Evolutionary conservation across 92 coral and sea anemone species (phyloP), one percentile per base, ranked within the genome.

Genomic region (Heteractis magnifica): DNA sequence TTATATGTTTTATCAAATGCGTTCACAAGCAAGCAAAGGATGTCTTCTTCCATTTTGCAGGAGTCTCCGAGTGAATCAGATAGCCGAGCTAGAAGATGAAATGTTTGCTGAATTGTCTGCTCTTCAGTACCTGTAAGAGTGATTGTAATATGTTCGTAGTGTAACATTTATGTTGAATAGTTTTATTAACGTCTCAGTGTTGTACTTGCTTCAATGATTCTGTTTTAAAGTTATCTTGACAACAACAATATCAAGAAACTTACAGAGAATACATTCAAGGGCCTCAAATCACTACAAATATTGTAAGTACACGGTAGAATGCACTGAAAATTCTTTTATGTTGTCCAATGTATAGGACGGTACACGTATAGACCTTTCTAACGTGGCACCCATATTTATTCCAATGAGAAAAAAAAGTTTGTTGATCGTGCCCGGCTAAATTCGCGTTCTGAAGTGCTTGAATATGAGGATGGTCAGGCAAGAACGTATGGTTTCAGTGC

Each of bases 11-110:
- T 68, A 2, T 6, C 64, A 1, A 62, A 1, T 21, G 19, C 4
- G 9, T 68, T 23, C 4, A 68, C 10, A 41, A 16, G n/a, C 16
- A 19, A 15, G 3, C 10, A 5, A 68, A 26, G 23, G 5, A 1
- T 8, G 4, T 68, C 26, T 7, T 9, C 6, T 7, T 9, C 6
- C 9, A 1, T 12, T 68, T 23, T 9, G 10, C 44, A 68, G 73
- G 73, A 68, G 73, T 26, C 73, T 68, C 23, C 73, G 73, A 20
- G 23, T 68, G 73, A 68, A 68, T 68, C 6, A 26, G 49, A 68
- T 68, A 68, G 10, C 44, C 10, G 49, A 68, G 49, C 49, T 68
- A 68, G 49, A 68, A 68, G 73, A 68, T 26, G 73, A 26, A 26
- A 8, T 68, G 73, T 68, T 68, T 11, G 14, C 73, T 21, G 49